Evolutionary conservation across 2,888 invertebrate species (phyloP), one percentile per base, ranked within the genome.

Genomic region (Teleogryllus oceanicus): DNA sequence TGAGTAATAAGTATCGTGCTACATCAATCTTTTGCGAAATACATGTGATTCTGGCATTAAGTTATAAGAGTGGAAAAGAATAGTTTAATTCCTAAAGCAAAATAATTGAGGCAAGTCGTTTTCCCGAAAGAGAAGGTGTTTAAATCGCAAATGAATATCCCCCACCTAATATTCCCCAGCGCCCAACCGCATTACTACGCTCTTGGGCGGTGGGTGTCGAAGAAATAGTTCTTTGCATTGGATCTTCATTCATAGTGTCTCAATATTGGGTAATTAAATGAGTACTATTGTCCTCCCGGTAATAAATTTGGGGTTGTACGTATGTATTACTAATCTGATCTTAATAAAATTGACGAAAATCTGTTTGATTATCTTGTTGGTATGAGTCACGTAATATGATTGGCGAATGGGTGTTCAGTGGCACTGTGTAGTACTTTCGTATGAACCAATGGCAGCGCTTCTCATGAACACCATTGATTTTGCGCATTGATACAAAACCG

Each of bases 401-500:
- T 81, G 81, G 81, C 50, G 50, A 50, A 78, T 24, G 18, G 21
- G 50, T 12, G 77, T 18, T 74, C 16, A 62, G 77, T 49, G 18
- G 49, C 16, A 77, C 50, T 77, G 78, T 78, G 76, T 78, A 49
- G 75, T n/a, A 10, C 20, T 21, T 18, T 74, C 49, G 51, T 20
- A 49, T 21, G 24, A 75, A 21, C 81, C 79, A 81, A 79, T 79
- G 16, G 76, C 20, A 79, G 50, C 2, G 62, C 62, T n/a, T 50
- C 76, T 79, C 77, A 80, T 74, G 78, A 78, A 50, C 50, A 20
- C 76, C 21, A 78, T 12, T 18, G 76, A 78, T 77, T 50, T 78
- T 62, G 81, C 81, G 81, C 81, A 81, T 81, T 81, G 80, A 81
- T 81, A 81, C 80, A 62, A 20, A 10, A 62, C 62, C n/a, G 62